These are phyloP conservation scores for Xestia c-nigrum DNA, from an alignment of 2,888 invertebrate genomes.

Conservation along the genomic window DNA sequence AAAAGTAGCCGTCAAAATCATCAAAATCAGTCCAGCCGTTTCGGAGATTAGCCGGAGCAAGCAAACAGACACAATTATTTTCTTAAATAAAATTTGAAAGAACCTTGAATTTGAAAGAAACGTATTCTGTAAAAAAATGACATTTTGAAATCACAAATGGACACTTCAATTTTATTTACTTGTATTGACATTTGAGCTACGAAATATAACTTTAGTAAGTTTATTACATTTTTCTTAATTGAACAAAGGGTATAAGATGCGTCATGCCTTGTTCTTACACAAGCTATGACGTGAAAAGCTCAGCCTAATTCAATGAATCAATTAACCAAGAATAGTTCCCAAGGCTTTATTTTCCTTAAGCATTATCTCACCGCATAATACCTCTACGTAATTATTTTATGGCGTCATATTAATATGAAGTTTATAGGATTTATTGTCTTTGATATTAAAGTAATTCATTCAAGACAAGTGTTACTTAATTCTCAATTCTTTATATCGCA, in stretches of 20 bases:
- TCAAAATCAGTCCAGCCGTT: too few species aligned
- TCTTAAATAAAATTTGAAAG: too few species aligned
- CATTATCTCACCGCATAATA: constrained; percentile 18
- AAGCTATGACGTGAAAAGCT: constrained; percentile 17
- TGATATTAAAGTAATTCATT: neutral
- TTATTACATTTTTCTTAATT: neutral
- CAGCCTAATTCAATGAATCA: constrained; percentile 2
- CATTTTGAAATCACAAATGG: too few species aligned
- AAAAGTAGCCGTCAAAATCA: too few species aligned
- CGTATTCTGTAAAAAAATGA: too few species aligned
- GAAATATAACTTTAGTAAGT: neutral
- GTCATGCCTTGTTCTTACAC: neutral
- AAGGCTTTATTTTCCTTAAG: neutral
- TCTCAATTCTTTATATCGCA: neutral
- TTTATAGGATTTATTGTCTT: neutral
- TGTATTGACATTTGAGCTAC: too few species aligned
- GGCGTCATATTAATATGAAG: neutral
- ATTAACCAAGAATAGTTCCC: constrained; percentile 11
- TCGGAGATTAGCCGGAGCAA: too few species aligned
- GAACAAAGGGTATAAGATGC: constrained; percentile 1
- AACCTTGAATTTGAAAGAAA: too few species aligned
- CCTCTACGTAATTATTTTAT: neutral
- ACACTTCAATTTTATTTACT: too few species aligned
- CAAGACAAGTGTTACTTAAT: neutral
- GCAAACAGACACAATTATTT: too few species aligned